Evolutionary conservation across 2,113 vertebrate genomes (phyloP).

Genomic region (Menidia beryllina): DNA sequence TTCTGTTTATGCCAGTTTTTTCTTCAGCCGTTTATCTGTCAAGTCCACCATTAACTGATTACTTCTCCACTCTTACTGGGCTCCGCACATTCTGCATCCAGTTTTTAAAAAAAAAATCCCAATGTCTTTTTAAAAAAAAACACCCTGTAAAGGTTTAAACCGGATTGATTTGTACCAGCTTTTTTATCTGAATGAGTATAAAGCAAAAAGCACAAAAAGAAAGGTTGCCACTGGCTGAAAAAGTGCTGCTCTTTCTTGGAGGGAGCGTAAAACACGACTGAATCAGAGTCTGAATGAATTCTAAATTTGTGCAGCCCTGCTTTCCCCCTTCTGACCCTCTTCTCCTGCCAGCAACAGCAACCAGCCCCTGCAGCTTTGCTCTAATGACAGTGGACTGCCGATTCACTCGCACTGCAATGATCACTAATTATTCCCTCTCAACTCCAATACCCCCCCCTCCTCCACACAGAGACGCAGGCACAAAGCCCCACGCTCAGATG

Average conservation of each 20-base stretch:
- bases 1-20: conserved; percentile 54
- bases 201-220: conserved; percentile 15
- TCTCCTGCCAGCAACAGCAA: conserved; percentile 47
- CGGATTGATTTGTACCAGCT: neutral
- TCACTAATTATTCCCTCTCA: conserved; percentile 67
- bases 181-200: conserved; percentile 2
- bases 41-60: conserved; percentile 65
- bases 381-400: conserved; percentile 56
- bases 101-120: neutral
- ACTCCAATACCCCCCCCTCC: conserved; percentile 9
- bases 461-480: neutral
- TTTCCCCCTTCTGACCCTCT: conserved; percentile 59
- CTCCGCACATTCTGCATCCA: conserved; percentile 10
- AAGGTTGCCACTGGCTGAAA: neutral
- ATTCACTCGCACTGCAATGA: conserved; percentile 65
- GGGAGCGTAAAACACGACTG: conserved; percentile 6
- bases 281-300: conserved; percentile 38
- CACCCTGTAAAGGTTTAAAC: neutral
- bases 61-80: conserved; percentile 31
- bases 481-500: conserved; percentile 22
- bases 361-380: conserved; percentile 51
- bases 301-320: conserved; percentile 27
- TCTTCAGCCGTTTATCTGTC: conserved; percentile 56
- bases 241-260: neutral
- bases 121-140: conserved; percentile 4